Percentiles rank a stretch among this genome's conserved stretches.
These are phyloP conservation scores for Tetramorium bicarinatum DNA, from an alignment of 2,888 invertebrate species.

Conservation along the genomic window DNA sequence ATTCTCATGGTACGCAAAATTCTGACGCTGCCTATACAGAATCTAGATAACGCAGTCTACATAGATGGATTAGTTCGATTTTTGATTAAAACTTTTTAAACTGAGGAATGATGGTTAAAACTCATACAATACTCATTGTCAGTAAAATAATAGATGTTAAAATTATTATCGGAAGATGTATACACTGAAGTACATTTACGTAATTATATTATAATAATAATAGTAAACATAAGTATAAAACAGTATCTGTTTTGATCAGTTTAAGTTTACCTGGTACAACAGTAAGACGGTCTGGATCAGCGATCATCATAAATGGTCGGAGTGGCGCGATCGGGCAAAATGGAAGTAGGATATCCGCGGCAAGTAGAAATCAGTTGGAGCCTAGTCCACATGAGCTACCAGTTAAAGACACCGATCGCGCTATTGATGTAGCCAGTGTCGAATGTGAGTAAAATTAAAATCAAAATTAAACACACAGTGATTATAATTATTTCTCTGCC, in stretches of 20 bases:
- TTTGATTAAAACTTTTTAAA: no score
- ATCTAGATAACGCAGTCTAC: no score
- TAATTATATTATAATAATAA: neutral
- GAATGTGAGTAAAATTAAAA: conserved; percentile 86
- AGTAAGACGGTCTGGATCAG: conserved; percentile 81
- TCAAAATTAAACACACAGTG: neutral
- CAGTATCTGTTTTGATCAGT: conserved; percentile 61
- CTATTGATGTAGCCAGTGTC: conserved; percentile 86
- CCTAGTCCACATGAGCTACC: conserved; percentile 85
- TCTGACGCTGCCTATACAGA: no score
- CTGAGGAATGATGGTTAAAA: neutral
- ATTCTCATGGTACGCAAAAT: no score
- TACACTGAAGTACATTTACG: neutral
- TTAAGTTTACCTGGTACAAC: conserved; percentile 79
- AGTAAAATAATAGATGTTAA: neutral
- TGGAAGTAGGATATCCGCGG: conserved; percentile 74
- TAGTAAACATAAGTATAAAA: conserved; percentile 3
- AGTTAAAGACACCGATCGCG: conserved; percentile 85
- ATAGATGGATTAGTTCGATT: no score
- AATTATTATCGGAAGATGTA: no score
- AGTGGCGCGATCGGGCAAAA: conserved; percentile 75
- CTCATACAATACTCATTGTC: neutral
- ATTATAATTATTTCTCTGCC: conserved; percentile 61
- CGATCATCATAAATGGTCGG: conserved; percentile 82
- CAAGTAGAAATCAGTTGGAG: conserved; percentile 83